These are phyloP conservation scores for Prosapia bicincta DNA, from an alignment of 2,888 invertebrate genomes.

Conservation along the genomic window DNA sequence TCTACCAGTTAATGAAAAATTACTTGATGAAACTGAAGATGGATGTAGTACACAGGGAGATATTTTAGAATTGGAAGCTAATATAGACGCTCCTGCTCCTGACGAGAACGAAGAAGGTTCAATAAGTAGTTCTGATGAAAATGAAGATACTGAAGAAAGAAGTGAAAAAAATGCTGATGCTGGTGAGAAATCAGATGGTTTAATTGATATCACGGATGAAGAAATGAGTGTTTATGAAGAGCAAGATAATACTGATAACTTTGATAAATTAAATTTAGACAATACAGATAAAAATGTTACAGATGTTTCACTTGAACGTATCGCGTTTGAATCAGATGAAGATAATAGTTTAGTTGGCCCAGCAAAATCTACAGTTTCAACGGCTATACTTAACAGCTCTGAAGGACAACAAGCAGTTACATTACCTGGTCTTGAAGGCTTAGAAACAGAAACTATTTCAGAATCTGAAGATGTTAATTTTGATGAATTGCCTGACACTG, in stretches of 20 bases:
- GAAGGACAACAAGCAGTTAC: constrained; percentile 32
- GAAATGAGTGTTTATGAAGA: constrained; percentile 37
- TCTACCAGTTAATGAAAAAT: not conserved
- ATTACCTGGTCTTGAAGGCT: constrained; percentile 52
- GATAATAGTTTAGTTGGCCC: constrained; percentile 37
- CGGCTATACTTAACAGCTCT: constrained; percentile 32
- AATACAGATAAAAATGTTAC: constrained; percentile 23
- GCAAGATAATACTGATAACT: constrained; percentile 25
- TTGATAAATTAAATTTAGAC: constrained; percentile 16
- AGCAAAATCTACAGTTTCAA: constrained; percentile 37
- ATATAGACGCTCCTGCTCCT: constrained; percentile 23
- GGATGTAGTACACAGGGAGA: constrained; percentile 34
- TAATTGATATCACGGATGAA: constrained; percentile 38
- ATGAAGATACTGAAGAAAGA: constrained; percentile 35
- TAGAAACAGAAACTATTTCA: constrained; percentile 72
- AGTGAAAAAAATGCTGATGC: constrained; percentile 36
- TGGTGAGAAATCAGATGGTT: constrained; percentile 35
- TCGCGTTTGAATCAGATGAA: constrained; percentile 32
- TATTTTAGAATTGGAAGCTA: constrained; percentile 32
- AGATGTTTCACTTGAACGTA: constrained; percentile 37
- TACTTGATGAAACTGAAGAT: constrained; percentile 37
- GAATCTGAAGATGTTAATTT: constrained; percentile 67
- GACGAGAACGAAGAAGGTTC: constrained; percentile 31
- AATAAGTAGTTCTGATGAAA: constrained; percentile 23
- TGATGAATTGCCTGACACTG: constrained; percentile 52